These are phyloP conservation scores for Drosophila prostipennis DNA, from an alignment of 2,888 invertebrate genomes.

Conservation along the genomic window DNA sequence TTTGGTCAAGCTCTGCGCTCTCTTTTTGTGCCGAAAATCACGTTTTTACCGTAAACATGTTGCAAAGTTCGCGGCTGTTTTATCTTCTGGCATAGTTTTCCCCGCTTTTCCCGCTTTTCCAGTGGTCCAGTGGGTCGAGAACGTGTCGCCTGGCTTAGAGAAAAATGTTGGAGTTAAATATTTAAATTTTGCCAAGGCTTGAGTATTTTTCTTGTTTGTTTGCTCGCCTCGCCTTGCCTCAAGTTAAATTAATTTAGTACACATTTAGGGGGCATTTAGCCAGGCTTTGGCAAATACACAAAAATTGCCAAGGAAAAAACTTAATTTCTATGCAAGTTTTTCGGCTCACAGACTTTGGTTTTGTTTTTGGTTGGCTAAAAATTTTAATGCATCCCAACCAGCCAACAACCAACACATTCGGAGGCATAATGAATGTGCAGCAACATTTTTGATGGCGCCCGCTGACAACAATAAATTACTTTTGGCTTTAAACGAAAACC, in stretches of 20 bases:
- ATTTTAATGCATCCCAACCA: conserved; percentile 75
- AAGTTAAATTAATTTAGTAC: conserved; percentile 17
- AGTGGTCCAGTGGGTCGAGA: conserved; percentile 68
- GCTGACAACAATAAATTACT: conserved; percentile 81
- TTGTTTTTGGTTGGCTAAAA: conserved; percentile 67
- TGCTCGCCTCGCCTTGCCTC: background rate
- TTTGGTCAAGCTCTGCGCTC: conserved; percentile 60
- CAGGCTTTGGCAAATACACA: background rate
- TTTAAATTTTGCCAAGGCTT: conserved; percentile 60
- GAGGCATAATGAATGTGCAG: conserved; percentile 80
- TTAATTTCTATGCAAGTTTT: conserved; percentile 75
- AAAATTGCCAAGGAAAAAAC: conserved; percentile 58
- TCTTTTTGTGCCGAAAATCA: conserved; percentile 72
- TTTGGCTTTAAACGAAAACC: conserved; percentile 80
- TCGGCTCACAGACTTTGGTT: conserved; percentile 51
- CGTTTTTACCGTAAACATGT: conserved; percentile 80
- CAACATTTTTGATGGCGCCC: conserved; percentile 80
- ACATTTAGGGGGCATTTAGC: conserved; percentile 11
- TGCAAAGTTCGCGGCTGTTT: conserved; percentile 76
- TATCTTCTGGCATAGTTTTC: conserved; percentile 60
- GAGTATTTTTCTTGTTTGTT: conserved; percentile 6
- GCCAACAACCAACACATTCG: conserved; percentile 52
- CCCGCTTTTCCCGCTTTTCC: conserved; percentile 19
- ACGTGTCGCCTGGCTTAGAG: conserved; percentile 56
- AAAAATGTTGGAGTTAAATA: conserved; percentile 53